phyloP scores from a whole-genome alignment of 2,888 invertebrate genomes.

The Tetramorium bicarinatum region DNA sequence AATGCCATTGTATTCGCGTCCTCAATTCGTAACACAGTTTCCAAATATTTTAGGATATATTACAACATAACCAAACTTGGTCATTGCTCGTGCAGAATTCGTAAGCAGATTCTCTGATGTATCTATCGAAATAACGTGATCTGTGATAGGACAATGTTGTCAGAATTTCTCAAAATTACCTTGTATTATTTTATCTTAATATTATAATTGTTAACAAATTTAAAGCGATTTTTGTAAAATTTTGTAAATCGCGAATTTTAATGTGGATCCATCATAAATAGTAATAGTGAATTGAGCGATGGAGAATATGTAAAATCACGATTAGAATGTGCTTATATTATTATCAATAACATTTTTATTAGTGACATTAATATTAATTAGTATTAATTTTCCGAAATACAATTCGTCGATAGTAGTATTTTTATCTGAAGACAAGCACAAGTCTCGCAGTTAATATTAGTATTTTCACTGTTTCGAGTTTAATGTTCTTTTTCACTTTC shows the following conservation, averaged over 20 bases:
- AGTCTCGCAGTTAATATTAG: background rate
- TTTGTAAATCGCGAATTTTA: background rate
- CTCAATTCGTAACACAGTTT: background rate
- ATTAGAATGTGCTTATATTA: background rate
- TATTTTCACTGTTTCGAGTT: background rate
- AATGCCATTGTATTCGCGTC: background rate
- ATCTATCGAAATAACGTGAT: background rate
- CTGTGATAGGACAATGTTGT: background rate
- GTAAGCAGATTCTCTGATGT: background rate
- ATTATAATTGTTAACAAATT: background rate
- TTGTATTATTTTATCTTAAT: background rate
- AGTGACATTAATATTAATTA: background rate
- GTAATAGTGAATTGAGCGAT: background rate
- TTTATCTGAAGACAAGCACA: background rate
- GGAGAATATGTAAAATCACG: background rate
- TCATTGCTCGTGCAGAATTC: conserved; percentile 16
- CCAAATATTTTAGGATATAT: conserved; percentile 9
- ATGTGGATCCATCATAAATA: background rate
- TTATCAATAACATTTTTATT: background rate
- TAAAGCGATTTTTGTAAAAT: background rate
- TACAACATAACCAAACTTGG: conserved; percentile 23
- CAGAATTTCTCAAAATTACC: background rate
- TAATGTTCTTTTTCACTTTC: background rate
- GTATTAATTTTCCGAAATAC: background rate
- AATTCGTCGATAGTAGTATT: background rate